Conservation (phyloP, 2,113 vertebrate species). For the Campylomormyrus tamandua region DNA sequence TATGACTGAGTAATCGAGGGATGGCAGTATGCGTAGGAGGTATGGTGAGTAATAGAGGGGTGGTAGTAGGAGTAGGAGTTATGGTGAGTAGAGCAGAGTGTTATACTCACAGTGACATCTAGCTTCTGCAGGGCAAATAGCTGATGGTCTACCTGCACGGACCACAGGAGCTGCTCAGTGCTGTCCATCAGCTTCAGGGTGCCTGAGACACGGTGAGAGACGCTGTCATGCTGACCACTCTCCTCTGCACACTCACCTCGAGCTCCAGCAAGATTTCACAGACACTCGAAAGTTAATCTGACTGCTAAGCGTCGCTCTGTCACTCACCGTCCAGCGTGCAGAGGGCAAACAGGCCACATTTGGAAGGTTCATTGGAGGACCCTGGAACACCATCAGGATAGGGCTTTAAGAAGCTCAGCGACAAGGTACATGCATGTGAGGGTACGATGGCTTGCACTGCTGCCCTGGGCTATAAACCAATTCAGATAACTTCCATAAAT, state of each 20-base stretch:
- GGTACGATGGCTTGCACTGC: neutral
- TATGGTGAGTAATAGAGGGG: neutral
- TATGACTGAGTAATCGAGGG: neutral
- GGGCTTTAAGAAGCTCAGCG: neutral
- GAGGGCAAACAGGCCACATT: slow-evolving; percentile 85
- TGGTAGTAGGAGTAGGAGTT: neutral
- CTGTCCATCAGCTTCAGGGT: slow-evolving; percentile 93
- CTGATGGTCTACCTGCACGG: slow-evolving; percentile 95
- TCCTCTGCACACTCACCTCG: neutral
- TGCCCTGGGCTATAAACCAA: neutral
- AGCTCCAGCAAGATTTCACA: neutral
- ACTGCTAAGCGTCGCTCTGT: neutral
- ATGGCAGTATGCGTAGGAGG: no score
- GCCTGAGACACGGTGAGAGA: slow-evolving; percentile 53
- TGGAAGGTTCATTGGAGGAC: slow-evolving; percentile 60
- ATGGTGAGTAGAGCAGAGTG: neutral
- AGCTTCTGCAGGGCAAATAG: slow-evolving; percentile 92
- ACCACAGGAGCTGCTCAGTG: slow-evolving; percentile 88
- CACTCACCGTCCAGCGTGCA: slow-evolving; percentile 92
- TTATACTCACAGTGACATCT: slow-evolving; percentile 85
- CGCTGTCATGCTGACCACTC: neutral
- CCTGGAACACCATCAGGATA: slow-evolving; percentile 39
- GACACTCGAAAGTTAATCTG: neutral
- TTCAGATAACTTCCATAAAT: neutral
- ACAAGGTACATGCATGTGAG: neutral